phyloP scores from a whole-genome alignment of 2,888 invertebrate genomes.

The Pherbina coryleti region DNA sequence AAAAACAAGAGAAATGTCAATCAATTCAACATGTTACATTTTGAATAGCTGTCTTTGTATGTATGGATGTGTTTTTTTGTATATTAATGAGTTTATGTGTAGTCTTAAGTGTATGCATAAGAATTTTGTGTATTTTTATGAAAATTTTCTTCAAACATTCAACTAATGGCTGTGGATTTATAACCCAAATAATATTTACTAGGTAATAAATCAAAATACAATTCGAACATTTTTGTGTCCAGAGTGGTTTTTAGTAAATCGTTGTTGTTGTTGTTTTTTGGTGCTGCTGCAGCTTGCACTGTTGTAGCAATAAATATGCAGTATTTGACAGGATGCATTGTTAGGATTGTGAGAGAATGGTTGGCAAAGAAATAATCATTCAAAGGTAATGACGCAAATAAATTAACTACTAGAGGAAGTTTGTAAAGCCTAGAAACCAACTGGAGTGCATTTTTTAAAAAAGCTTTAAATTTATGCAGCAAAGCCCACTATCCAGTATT shows the following conservation, averaged over 20 bases:
- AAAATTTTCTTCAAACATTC: background rate
- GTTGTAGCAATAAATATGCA: background rate
- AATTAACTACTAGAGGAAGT: too few relatives aligned
- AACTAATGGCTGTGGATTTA: constrained; percentile 19
- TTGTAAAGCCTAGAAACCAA: too few relatives aligned
- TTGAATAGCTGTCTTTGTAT: background rate
- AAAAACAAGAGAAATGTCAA: background rate
- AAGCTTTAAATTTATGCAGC: too few relatives aligned
- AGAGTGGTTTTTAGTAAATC: background rate
- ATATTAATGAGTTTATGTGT: background rate
- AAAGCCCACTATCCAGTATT: too few relatives aligned
- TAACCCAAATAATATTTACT: constrained; percentile 33
- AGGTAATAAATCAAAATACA: constrained; percentile 34
- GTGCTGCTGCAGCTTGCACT: background rate
- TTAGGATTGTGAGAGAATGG: too few relatives aligned
- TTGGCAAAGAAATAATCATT: too few relatives aligned
- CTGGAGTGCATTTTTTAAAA: too few relatives aligned
- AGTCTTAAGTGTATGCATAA: background rate
- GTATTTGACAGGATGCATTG: background rate
- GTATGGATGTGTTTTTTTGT: background rate
- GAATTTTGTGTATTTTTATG: background rate
- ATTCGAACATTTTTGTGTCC: background rate
- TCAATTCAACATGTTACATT: background rate
- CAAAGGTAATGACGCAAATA: too few relatives aligned
- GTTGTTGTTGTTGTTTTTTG: background rate